Evolutionary conservation across 2,113 vertebrate genomes (phyloP).

Genomic region (Psephotus haematonotus): DNA sequence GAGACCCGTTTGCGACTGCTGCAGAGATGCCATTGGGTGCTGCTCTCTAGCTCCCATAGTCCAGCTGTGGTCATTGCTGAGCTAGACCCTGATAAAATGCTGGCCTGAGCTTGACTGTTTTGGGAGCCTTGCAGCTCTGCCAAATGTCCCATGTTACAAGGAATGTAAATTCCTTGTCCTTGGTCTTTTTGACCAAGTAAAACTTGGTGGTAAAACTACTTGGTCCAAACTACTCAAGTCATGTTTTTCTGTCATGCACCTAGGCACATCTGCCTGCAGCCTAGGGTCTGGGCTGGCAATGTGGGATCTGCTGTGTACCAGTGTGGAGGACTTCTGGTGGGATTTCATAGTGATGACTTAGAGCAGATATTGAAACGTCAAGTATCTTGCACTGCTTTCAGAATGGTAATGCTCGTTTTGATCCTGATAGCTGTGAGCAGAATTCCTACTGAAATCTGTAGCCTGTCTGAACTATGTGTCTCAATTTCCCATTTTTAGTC

Average conservation of each 20-base stretch:
- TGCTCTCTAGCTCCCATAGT: background rate
- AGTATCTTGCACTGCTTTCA: background rate
- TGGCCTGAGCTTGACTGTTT: background rate
- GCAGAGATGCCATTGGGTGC: background rate
- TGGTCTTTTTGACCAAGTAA: background rate
- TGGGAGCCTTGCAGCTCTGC: background rate
- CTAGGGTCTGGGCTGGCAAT: too few relatives aligned
- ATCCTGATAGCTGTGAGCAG: background rate
- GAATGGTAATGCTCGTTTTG: background rate
- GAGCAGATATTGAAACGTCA: accelerated
- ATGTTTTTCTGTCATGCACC: background rate
- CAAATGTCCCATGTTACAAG: background rate
- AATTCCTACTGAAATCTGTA: background rate
- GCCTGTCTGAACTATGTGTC: background rate
- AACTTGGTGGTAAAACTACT: background rate
- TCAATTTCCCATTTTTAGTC: background rate
- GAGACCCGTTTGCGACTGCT: background rate
- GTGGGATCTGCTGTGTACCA: background rate
- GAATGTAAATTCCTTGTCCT: background rate
- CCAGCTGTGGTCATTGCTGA: accelerated
- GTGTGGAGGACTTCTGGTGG: background rate
- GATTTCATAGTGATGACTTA: background rate
- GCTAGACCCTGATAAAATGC: background rate
- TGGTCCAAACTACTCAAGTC: background rate
- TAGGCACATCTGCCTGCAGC: background rate